A percentile compares a stretch with the other conserved stretches of the same genome.
These are phyloP conservation scores for Littorina saxatilis DNA, from an alignment of 1,140 invertebrate species.

Conservation along the genomic window DNA sequence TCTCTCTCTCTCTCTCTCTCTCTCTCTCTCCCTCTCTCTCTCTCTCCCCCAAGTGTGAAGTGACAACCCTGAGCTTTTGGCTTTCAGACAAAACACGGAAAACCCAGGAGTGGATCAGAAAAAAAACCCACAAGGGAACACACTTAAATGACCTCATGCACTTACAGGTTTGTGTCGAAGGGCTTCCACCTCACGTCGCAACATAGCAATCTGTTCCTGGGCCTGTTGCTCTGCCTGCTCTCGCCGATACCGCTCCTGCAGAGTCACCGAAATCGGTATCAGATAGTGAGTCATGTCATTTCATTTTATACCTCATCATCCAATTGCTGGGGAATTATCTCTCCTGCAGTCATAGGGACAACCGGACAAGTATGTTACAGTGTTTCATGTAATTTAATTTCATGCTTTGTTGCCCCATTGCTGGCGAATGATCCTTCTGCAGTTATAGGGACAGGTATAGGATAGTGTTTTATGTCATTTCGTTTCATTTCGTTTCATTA, in stretches of 20 bases:
- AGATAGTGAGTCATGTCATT: no score
- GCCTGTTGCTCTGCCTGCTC: conserved; percentile 57
- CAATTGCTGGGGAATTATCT: neutral
- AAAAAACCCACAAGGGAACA: no score
- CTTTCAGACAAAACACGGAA: no score
- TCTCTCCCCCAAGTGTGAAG: no score
- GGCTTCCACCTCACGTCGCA: conserved; percentile 60
- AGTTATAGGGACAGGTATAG: neutral
- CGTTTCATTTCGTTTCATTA: neutral
- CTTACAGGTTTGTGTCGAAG: conserved; percentile 53
- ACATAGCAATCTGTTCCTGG: conserved; percentile 63
- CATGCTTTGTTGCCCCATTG: neutral
- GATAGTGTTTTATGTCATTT: neutral
- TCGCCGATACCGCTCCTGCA: conserved; percentile 59
- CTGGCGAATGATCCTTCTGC: neutral
- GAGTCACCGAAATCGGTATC: neutral
- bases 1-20: no score
- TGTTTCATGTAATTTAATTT: neutral
- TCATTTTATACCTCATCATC: neutral
- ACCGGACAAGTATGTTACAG: neutral
- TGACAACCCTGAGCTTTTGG: no score
- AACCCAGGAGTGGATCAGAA: no score
- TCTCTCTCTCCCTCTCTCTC: no score
- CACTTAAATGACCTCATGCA: no score
- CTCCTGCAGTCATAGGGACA: neutral